Conservation (phyloP, 2,888 invertebrate species). For the Metopia argyrocephala region DNA sequence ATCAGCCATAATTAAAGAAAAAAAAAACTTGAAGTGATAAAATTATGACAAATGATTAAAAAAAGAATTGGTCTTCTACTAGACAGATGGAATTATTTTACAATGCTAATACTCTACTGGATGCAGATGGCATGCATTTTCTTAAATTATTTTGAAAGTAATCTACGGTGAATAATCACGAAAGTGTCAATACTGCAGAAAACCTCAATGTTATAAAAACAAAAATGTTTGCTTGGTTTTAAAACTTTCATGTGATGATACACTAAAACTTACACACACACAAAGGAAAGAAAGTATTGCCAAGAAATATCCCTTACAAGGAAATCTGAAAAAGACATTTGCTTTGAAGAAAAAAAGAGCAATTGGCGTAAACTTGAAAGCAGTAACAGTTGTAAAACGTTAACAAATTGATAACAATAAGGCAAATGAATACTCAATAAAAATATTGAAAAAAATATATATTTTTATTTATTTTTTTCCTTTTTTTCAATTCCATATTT, state of each 20-base stretch:
- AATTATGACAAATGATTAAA: no score
- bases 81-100: no score
- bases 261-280: not conserved
- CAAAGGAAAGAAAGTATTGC: constrained; percentile 13
- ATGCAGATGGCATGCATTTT: no score
- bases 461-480: constrained; percentile 31
- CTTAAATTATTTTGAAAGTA: no score
- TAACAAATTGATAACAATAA: constrained; percentile 61
- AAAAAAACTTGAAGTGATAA: no score
- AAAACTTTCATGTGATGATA: not conserved
- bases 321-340: not conserved
- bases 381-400: constrained; percentile 47
- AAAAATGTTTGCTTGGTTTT: constrained; percentile 8
- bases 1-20: no score
- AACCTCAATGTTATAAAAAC: not conserved
- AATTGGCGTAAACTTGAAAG: constrained; percentile 22
- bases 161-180: no score
- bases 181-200: no score
- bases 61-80: no score
- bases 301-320: constrained; percentile 1
- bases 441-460: constrained; percentile 54
- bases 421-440: constrained; percentile 58
- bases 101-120: no score
- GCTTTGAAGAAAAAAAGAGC: constrained; percentile 5
- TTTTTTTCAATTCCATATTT: not conserved